These are phyloP conservation scores for Sesia apiformis DNA, from an alignment of 2,888 invertebrate genomes.

Conservation along the genomic window DNA sequence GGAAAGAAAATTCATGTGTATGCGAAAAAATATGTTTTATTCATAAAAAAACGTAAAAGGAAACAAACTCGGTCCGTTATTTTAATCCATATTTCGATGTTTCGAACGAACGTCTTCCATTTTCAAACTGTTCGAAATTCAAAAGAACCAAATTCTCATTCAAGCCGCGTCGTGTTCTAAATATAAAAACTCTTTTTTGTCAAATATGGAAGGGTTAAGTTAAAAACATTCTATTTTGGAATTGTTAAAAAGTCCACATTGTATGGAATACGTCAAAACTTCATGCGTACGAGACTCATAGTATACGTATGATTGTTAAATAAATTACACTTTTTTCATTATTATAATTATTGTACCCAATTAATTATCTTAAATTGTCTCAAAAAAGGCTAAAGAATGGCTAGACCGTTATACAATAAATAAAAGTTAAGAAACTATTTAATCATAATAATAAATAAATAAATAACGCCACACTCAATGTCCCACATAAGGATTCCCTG, in stretches of 20 bases:
- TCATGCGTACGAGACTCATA: slow-evolving; percentile 36
- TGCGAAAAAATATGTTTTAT: not conserved
- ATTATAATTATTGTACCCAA: too few species aligned
- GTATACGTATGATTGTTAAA: slow-evolving; percentile 26
- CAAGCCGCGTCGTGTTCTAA: slow-evolving; percentile 64
- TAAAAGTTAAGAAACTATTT: too few species aligned
- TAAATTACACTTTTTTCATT: not conserved
- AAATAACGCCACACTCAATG: too few species aligned
- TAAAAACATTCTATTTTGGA: slow-evolving; percentile 74
- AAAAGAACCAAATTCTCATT: slow-evolving; percentile 67
- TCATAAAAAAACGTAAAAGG: not conserved
- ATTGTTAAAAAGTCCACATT: slow-evolving; percentile 73
- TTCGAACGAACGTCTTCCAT: slow-evolving; percentile 41
- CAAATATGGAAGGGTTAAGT: slow-evolving; percentile 75
- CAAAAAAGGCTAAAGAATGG: too few species aligned
- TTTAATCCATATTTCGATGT: slow-evolving; percentile 45
- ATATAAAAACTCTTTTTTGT: slow-evolving; percentile 69
- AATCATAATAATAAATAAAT: too few species aligned
- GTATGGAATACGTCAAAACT: slow-evolving; percentile 73
- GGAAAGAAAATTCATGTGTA: too few species aligned
- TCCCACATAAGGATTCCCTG: too few species aligned
- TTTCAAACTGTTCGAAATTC: slow-evolving; percentile 60
- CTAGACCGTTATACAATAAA: too few species aligned
- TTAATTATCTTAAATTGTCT: too few species aligned
- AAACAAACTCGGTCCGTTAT: slow-evolving; percentile 30